Conservation (phyloP, 2,113 vertebrate genomes). For the Anguilla rostrata region DNA sequence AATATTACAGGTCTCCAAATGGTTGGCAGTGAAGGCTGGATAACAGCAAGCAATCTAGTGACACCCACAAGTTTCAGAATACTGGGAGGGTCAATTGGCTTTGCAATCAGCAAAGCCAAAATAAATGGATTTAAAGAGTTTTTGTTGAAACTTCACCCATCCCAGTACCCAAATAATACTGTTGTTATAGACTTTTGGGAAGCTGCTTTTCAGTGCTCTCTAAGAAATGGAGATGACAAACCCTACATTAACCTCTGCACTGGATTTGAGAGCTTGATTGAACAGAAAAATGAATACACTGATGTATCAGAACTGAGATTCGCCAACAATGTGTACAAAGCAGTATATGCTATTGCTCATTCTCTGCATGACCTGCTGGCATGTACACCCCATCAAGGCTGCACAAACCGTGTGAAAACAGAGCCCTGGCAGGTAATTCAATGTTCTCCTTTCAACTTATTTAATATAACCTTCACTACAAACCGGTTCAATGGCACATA, state of each 20-base stretch:
- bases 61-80: conserved; percentile 59
- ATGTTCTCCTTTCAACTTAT: not conserved
- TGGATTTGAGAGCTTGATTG: conserved; percentile 37
- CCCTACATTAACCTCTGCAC: conserved; percentile 25
- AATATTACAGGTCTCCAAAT: conserved; percentile 68
- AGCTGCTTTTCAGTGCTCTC: conserved; percentile 40
- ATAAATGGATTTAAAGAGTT: conserved; percentile 60
- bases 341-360: conserved; percentile 47
- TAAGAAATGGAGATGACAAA: not conserved
- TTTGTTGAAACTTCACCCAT: conserved; percentile 54
- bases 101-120: conserved; percentile 59
- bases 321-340: conserved; percentile 48
- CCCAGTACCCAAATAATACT: conserved; percentile 33
- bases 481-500: not conserved
- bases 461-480: not conserved
- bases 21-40: conserved; percentile 70
- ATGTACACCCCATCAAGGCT: conserved; percentile 5
- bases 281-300: conserved; percentile 41
- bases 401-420: not conserved
- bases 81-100: conserved; percentile 64
- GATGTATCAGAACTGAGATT: conserved; percentile 46
- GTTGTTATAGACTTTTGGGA: conserved; percentile 50
- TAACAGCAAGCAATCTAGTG: conserved; percentile 61
- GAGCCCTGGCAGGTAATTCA: conserved; percentile 16
- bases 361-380: conserved; percentile 36